Evolutionary conservation across 2,888 invertebrate genomes (phyloP).

Genomic region (Macrosoma leucophasiata): DNA sequence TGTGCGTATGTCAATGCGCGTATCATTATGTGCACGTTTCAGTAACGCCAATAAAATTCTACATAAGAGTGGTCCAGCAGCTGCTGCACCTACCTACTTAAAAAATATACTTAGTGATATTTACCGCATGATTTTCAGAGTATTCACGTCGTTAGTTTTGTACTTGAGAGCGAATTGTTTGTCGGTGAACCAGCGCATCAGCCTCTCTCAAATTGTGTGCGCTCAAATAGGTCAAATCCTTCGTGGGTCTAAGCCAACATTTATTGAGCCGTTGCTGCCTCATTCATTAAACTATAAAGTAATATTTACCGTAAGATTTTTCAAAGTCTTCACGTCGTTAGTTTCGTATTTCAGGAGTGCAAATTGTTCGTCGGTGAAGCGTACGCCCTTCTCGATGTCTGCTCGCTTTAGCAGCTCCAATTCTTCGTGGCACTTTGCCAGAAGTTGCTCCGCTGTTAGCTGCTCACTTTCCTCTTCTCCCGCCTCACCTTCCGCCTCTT

Average conservation of each 20-base stretch:
- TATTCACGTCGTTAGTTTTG: conserved; percentile 77
- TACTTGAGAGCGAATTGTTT: conserved; percentile 78
- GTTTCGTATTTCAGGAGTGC: conserved; percentile 78
- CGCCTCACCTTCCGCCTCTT: conserved; percentile 57
- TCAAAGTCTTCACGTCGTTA: conserved; percentile 74
- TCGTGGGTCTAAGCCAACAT: conserved; percentile 46
- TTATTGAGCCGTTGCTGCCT: too few species aligned
- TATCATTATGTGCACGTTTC: too few species aligned
- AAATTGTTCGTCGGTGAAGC: conserved; percentile 75
- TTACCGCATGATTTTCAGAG: conserved; percentile 76
- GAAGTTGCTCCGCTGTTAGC: conserved; percentile 57
- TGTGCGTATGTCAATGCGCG: too few species aligned
- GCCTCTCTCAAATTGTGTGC: conserved; percentile 69
- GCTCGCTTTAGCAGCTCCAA: conserved; percentile 47
- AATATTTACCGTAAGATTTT: conserved; percentile 72
- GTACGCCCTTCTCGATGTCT: conserved; percentile 73
- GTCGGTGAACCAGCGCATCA: conserved; percentile 71
- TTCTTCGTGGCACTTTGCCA: conserved; percentile 49
- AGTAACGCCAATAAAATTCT: too few species aligned
- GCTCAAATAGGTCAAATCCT: conserved; percentile 52
- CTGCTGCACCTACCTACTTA: too few species aligned
- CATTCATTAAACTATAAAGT: too few species aligned
- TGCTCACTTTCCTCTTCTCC: conserved; percentile 47
- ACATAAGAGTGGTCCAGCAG: too few species aligned
- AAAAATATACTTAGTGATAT: conserved; percentile 22